Conservation (phyloP, 92 coral and sea anemone genomes). For the Actinostola sp. region DNA sequence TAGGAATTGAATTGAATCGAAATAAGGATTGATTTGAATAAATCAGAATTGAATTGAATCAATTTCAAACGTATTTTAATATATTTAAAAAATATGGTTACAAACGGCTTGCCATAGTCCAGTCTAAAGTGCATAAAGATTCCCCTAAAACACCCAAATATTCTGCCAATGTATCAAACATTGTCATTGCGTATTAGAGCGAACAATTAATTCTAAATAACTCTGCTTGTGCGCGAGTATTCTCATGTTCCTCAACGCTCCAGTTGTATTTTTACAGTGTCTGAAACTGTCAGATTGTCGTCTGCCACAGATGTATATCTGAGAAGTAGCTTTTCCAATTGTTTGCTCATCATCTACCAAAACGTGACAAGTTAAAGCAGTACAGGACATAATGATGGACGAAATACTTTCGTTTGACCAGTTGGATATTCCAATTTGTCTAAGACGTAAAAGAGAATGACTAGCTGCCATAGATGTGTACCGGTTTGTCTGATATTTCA, state of each 20-base stretch:
- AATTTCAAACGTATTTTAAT: too few species aligned
- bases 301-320: conserved; percentile 1
- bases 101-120: too few species aligned
- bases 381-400: not conserved
- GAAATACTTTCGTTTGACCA: not conserved
- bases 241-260: conserved; percentile 2
- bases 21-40: too few species aligned
- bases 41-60: too few species aligned
- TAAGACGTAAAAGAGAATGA: not conserved
- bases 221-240: conserved; percentile 13
- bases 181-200: too few species aligned
- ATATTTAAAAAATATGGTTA: too few species aligned
- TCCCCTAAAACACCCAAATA: too few species aligned
- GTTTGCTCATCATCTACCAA: not conserved
- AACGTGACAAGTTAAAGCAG: conserved; percentile 4
- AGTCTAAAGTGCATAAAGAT: too few species aligned
- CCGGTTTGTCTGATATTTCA: too few species aligned
- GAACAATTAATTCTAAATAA: not conserved
- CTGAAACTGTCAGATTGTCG: conserved; percentile 7
- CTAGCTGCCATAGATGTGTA: not conserved
- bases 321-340: conserved; percentile 6
- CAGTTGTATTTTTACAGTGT: not conserved
- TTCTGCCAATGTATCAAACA: too few species aligned
- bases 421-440: not conserved
- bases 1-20: too few species aligned